Conservation (phyloP, 2,113 vertebrate genomes). For the Brachyistius frenatus region DNA sequence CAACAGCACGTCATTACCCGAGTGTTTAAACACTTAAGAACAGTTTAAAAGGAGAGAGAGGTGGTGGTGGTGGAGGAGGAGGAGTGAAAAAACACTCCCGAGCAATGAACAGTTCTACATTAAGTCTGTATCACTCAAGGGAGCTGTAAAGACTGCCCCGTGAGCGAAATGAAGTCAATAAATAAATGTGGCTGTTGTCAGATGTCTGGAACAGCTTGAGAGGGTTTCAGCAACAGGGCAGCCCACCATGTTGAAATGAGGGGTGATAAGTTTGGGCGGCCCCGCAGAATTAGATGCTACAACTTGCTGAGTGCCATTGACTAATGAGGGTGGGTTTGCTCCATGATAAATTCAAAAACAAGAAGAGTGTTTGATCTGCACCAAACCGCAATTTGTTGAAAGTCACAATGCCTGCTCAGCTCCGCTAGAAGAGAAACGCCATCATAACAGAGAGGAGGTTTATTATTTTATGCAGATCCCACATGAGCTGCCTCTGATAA, state of each 20-base stretch:
- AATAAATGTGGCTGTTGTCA: constrained; percentile 83
- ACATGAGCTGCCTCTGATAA: constrained; percentile 59
- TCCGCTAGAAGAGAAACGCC: constrained; percentile 47
- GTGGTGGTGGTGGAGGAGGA: constrained; percentile 48
- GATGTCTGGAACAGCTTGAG: constrained; percentile 82
- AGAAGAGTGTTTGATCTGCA: constrained; percentile 59
- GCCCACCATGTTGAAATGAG: constrained; percentile 77
- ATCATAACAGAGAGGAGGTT: constrained; percentile 50
- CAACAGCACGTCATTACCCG: constrained; percentile 81
- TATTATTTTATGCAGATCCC: constrained; percentile 59
- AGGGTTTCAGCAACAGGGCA: constrained; percentile 61
- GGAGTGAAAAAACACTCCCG: constrained; percentile 69
- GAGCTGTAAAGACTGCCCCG: constrained; percentile 78
- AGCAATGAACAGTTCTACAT: constrained; percentile 80
- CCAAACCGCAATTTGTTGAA: constrained; percentile 62
- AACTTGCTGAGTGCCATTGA: constrained; percentile 80
- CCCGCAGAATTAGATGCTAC: constrained; percentile 72
- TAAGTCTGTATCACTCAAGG: constrained; percentile 79
- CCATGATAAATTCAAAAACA: constrained; percentile 64
- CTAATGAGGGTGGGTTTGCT: constrained; percentile 75
- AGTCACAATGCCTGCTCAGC: constrained; percentile 64
- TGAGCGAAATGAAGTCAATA: constrained; percentile 82
- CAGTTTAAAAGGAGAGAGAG: constrained; percentile 67
- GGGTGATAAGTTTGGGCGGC: constrained; percentile 74
- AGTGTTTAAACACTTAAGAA: constrained; percentile 86